Evolutionary conservation across 2,797 vertebrate genomes (phyloP), one percentile per base, ranked within the genome.

Genomic region (Echiichthys vipera): DNA sequence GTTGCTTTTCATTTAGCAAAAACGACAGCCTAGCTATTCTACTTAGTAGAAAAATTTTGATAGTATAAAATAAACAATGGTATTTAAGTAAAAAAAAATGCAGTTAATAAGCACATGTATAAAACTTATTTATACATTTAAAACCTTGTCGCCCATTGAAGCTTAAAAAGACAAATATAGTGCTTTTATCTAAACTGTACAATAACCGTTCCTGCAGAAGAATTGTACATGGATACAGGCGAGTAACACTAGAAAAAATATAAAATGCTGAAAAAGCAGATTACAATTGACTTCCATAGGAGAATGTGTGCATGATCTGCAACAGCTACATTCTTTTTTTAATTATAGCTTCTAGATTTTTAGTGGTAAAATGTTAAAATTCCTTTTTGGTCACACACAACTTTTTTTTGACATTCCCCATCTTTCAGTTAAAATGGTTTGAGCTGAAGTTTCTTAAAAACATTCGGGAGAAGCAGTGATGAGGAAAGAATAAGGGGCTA

Each of bases 81-180:
- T 83, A 77, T 86, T 86, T 79, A 69, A 39, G 77, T 81, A 49
- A 67, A 72, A 84, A 80, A 82, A 87, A 71, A 73, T 91, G 94
- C 91, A 92, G 92, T 94, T 96, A 95, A 88, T 92, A 92, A 91
- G 93, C 91, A 93, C 93, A 94, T 93, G 92, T 96, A 96, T 94
- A 96, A 96, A 96, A 94, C 87, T 58, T 81, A 91, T 95, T 95
- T 95, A 96, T 96, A 96, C 94, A 95, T 93, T 94, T 93, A 94
- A 95, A 95, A 95, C 93, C 91, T 92, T 89, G 90, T 94, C 87
- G 82, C 86, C 86, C 87, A 0, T 25, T 77, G 80, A 90, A 92
- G 90, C 73, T 90, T 93, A 90, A 93, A n/a, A 93, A 95, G 93
- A 93, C 90, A 93, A 93, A 94, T 88, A 92, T 93, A 94, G 83